A percentile compares a stretch with the other conserved stretches of the same genome.
These are phyloP conservation scores for Catostomus latipinnis DNA, from an alignment of 2,797 vertebrate species.

Conservation along the genomic window DNA sequence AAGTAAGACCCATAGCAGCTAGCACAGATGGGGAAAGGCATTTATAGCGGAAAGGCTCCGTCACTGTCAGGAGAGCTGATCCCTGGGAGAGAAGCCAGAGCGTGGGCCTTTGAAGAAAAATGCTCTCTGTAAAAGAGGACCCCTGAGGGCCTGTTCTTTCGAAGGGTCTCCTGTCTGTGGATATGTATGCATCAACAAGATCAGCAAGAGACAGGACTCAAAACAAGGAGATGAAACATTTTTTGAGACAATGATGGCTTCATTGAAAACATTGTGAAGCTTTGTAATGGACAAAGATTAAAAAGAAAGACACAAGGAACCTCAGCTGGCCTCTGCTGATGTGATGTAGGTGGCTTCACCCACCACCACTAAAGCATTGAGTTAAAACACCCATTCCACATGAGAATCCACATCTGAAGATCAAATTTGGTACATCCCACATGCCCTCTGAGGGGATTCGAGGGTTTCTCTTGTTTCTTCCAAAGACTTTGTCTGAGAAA, in stretches of 20 bases:
- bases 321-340: slow-evolving; percentile 55
- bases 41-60: slow-evolving; percentile 46
- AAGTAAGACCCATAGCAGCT: slow-evolving; percentile 25
- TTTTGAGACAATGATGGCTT: slow-evolving; percentile 29
- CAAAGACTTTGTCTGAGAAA: slow-evolving; percentile 50
- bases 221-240: slow-evolving; percentile 18
- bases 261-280: slow-evolving; percentile 10
- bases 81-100: slow-evolving; percentile 48
- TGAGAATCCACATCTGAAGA: slow-evolving; percentile 58
- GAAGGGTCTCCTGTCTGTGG: slow-evolving; percentile 38
- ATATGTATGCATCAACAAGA: slow-evolving; percentile 14
- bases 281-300: not conserved
- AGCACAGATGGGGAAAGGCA: slow-evolving; percentile 15
- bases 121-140: slow-evolving; percentile 2
- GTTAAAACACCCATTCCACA: slow-evolving; percentile 57
- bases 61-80: slow-evolving; percentile 46
- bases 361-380: slow-evolving; percentile 34
- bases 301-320: not conserved
- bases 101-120: slow-evolving; percentile 46
- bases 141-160: slow-evolving; percentile 56
- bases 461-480: slow-evolving; percentile 44
- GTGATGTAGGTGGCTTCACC: slow-evolving; percentile 56
- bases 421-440: slow-evolving; percentile 52
- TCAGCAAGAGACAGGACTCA: slow-evolving; percentile 7
- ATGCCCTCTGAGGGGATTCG: slow-evolving; percentile 49